These are phyloP conservation scores for Digitonthophagus gazella DNA, from an alignment of 2,888 invertebrate species.

Conservation along the genomic window DNA sequence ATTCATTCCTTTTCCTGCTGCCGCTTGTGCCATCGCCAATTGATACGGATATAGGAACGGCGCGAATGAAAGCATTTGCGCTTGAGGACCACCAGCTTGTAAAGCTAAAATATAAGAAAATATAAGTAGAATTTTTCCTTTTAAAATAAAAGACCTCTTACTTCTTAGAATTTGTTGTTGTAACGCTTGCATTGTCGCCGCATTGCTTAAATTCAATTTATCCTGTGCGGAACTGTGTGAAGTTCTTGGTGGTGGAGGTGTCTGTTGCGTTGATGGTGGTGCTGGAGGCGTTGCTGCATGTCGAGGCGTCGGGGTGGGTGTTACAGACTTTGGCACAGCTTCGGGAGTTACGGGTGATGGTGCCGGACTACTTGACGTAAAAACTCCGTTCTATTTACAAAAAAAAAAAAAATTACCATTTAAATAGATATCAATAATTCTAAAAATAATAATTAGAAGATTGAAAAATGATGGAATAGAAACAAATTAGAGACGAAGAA, in stretches of 20 bases:
- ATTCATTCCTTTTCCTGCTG: slow-evolving; percentile 49
- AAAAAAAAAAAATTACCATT: slow-evolving; percentile 1
- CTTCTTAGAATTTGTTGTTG: slow-evolving; percentile 83
- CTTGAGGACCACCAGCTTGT: slow-evolving; percentile 63
- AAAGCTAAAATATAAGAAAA: slow-evolving; percentile 49
- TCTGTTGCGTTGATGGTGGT: slow-evolving; percentile 53
- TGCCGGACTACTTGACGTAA: slow-evolving; percentile 52
- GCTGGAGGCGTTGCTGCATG: slow-evolving; percentile 57
- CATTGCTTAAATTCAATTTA: slow-evolving; percentile 51
- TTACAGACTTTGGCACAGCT: slow-evolving; percentile 55
- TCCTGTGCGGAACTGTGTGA: slow-evolving; percentile 44
- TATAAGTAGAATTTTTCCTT: slow-evolving; percentile 16
- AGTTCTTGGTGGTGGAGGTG: slow-evolving; percentile 43
- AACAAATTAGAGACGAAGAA: too few relatives aligned
- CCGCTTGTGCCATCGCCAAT: slow-evolving; percentile 79
- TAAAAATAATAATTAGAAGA: background rate
- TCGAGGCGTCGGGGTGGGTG: slow-evolving; percentile 52
- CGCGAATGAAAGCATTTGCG: slow-evolving; percentile 86
- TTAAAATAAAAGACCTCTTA: slow-evolving; percentile 42
- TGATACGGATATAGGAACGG: slow-evolving; percentile 88
- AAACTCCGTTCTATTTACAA: slow-evolving; percentile 47
- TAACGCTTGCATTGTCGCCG: slow-evolving; percentile 78
- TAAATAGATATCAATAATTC: background rate
- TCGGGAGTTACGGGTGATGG: slow-evolving; percentile 58
- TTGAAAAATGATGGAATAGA: too few relatives aligned